phyloP scores from a whole-genome alignment of 2,113 vertebrate species.

The Progne subis region DNA sequence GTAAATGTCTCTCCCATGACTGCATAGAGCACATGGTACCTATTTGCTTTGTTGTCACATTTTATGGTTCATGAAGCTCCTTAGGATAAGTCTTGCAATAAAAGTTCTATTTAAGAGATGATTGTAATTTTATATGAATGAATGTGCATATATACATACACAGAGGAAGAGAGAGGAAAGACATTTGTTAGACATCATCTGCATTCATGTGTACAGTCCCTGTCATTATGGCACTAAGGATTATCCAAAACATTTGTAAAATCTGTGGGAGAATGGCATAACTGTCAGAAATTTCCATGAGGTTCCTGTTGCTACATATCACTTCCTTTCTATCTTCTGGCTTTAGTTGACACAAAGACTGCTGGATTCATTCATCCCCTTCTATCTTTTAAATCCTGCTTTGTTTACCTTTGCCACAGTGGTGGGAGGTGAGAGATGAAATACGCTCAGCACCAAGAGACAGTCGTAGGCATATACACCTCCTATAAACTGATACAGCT shows the following conservation, averaged over 20 bases:
- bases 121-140: neutral
- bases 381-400: neutral
- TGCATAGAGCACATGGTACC: conserved; percentile 25
- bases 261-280: conserved; percentile 32
- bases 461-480: neutral
- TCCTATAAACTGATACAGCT: conserved; percentile 20
- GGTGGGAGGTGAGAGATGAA: conserved; percentile 4
- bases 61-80: conserved; percentile 45
- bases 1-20: neutral
- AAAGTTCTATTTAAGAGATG: conserved; percentile 34
- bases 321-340: neutral
- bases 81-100: conserved; percentile 20
- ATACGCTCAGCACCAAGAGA: neutral
- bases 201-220: neutral
- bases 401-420: conserved; percentile 5
- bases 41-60: conserved; percentile 51
- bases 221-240: neutral
- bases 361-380: neutral
- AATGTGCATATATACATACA: neutral
- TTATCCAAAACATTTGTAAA: conserved; percentile 11
- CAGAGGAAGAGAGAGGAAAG: neutral
- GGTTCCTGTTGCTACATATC: neutral
- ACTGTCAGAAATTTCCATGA: conserved; percentile 25
- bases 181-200: conserved; percentile 20
- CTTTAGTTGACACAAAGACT: neutral